Base-by-base conservation (phyloP, 2,797 vertebrate genomes). In the Enteromius argenteus region DNA sequence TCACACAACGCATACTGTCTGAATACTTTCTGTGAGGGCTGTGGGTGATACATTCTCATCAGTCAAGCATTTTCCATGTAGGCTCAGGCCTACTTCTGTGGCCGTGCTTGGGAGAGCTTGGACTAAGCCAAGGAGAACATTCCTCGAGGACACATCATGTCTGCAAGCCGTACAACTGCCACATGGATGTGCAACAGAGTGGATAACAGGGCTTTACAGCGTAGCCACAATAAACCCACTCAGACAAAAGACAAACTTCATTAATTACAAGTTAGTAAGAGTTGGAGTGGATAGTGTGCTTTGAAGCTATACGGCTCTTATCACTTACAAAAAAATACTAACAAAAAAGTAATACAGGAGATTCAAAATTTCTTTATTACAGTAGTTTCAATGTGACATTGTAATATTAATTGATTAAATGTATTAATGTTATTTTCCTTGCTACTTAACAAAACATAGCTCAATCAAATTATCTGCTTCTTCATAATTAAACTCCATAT, bases 111-210 rank as follows among this genome's bases (percentile, higher is more conserved):
- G 77, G 75, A 78, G 84, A 85, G 80, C 64, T 42, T 23, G 62
- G 21, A 27, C 51, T 53, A 32, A 32, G 81, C 84, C 84, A 87
- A 86, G 49, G 35, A 83, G 84, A 74, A 86, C 86, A 89, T 91
- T 90, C 84, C 74, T 87, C 19, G n/a, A 69, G 72, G 85, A 89
- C 86, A 89, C 84, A 80, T 89, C 80, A 88, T 62, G 86, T 85
- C 84, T 88, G 67, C 60, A 73, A 67, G 39, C 39, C 8, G 42
- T 69, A 74, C 53, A 39, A 46, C 56, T 62, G 56, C 68, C 35
- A 74, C 64, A 74, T 79, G n/a, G 14, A 68, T 71, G 58, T 42
- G 67, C 69, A 75, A 58, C 84, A 51, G 72, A 56, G 69, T 74
- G 49, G 46, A 66, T 53, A 51, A 39, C 62, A 37, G 32, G 44